Evolutionary conservation across 2,888 invertebrate genomes (phyloP), one percentile per base, ranked within the genome.

Genomic region (Harpalus rubripes): DNA sequence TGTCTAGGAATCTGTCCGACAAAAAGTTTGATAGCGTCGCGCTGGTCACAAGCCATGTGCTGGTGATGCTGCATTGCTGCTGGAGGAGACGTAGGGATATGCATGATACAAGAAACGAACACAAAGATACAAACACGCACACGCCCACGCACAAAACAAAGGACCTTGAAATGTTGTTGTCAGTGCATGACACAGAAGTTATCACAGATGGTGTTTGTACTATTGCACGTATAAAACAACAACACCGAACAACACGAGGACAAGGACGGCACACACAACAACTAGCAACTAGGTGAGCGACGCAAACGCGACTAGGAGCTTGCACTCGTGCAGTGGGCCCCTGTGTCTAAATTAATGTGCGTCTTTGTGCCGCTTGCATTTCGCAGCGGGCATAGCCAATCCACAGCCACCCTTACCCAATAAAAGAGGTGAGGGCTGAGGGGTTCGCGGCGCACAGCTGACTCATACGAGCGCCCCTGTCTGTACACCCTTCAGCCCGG

Each of bases 1-100:
- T 97, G 97, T 85, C 98, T 92, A 22, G 98, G 98, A 88, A 98
- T 98, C 92, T 98, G 97, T 16, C 98, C 98, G 83, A 98, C 96
- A 91, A 98, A 98, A 85, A 98, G 93, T 91, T 98, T 98, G 87
- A 98, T 94, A 82, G 94, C 94, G 84, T 92, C 92, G 80, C 92
- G 88, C 52, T 88, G 86, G 76, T 87, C 87, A 85, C 88, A 84
- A 44, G 63, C 78, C 63, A 61, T 78, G 78, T 84, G 87, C 56
- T 80, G 86, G 44, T 41, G 85, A 85, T 82, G 32, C 87, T 90
- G 88, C 89, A 90, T 89, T 8, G 41, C 18, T 80, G 87, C 86
- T 56, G 88, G 87, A 61, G 90, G 90, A 39, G 91, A 90, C 72
- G 90, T 90, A 86, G 91, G 91, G 87, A 91, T 91, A 88, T 91